A percentile compares a stretch with the other conserved stretches of the same genome.
Conservation (phyloP, 2,797 vertebrate species). For the Rachycentron canadum region DNA sequence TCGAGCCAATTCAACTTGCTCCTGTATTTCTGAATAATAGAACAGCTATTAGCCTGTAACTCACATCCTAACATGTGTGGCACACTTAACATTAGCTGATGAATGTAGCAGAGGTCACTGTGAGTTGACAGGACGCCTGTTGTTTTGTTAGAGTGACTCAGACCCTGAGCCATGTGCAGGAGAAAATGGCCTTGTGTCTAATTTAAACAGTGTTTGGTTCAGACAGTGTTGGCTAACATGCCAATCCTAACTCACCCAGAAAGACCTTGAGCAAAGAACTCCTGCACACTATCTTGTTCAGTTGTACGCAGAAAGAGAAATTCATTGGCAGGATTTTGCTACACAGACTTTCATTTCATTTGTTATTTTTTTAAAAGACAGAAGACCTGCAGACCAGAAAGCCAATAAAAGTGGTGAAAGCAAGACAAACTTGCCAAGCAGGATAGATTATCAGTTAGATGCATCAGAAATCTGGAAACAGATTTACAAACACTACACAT, state of each 20-base stretch:
- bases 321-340: too few species aligned
- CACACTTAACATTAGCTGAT: conserved; percentile 12
- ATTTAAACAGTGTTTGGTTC: too few species aligned
- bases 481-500: neutral
- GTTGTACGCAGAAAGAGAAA: too few species aligned
- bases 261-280: neutral
- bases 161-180: conserved; percentile 5
- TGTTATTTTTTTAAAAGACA: too few species aligned
- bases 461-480: neutral
- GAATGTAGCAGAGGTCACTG: conserved; percentile 45
- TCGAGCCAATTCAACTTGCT: conserved; percentile 12
- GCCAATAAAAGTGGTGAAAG: neutral
- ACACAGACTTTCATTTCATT: too few species aligned
- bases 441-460: neutral
- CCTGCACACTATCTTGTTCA: too few species aligned
- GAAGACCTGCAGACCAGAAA: neutral
- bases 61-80: conserved; percentile 51
- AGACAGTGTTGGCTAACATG: too few species aligned
- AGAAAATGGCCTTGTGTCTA: neutral
- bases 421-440: neutral
- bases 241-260: neutral
- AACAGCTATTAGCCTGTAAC: conserved; percentile 64
- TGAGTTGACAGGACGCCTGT: conserved; percentile 27
- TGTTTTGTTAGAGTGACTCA: conserved; percentile 48
- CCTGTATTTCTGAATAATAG: conserved; percentile 65